Base-by-base conservation (phyloP, 2,797 vertebrate species). In the Poeciliopsis infans region DNA sequence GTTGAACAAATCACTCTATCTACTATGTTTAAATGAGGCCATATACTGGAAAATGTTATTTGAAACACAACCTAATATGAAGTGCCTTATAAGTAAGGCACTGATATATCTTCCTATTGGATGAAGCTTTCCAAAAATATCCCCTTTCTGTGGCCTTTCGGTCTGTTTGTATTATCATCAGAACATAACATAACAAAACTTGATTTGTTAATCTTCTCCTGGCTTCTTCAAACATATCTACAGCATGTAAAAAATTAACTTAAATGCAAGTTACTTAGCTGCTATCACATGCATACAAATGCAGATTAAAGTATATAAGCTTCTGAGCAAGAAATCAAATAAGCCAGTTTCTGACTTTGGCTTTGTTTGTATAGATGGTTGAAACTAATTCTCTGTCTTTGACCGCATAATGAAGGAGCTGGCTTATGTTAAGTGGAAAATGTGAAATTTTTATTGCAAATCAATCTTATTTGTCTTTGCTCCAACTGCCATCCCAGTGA, bases 401-500 rank as follows among this genome's bases (percentile, higher is more conserved):
- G 86, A 81, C 87, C 86, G 57, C 88, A 88, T 79, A 88, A 72
- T 31, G 76, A 81, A 83, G 90, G 84, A 81, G 72, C 88, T 91
- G 92, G 91, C 91, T 93, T 86, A 77, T 83, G 87, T 93, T 92
- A 86, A 89, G 90, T 89, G 90, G 90, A 95, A 95, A 95, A 92
- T 83, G 79, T 84, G 80, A 86, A 90, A 39, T 91, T 90, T 93
- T 89, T 90, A 92, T 86, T 85, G 88, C 79, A 84, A 93, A 94
- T 95, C 88, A 92, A 91, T 95, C 93, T 93, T 88, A 89, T 92
- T 92, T 88, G 87, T 91, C 88, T 89, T 92, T 75, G 81, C 82
- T 91, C 79, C 75, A 86, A 90, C 89, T 89, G 89, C 92, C 89
- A 86, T 93, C 88, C 75, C 86, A 91, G 88, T 78, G 81, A 92